Conservation (phyloP, 2,888 invertebrate genomes). For the Polydesmus complanatus region DNA sequence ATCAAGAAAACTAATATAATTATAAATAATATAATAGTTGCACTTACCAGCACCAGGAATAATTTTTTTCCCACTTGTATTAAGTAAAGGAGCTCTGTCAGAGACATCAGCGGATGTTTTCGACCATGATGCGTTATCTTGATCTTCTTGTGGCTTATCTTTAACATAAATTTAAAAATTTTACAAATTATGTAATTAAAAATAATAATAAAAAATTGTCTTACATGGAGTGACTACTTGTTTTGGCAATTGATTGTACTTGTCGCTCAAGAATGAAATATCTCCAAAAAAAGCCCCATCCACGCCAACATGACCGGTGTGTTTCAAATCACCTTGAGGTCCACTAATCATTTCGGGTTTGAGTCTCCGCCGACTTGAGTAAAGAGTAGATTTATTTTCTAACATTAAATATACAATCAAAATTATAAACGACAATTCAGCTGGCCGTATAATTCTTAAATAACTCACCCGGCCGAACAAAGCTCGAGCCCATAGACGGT, state of each 20-base stretch:
- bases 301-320: conserved; percentile 88
- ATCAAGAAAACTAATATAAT: not conserved
- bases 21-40: not conserved
- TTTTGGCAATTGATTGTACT: conserved; percentile 62
- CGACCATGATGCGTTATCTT: conserved; percentile 21
- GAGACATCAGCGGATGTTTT: conserved; percentile 28
- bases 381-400: conserved; percentile 47
- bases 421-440: too few species aligned
- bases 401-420: conserved; percentile 8
- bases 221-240: conserved; percentile 69
- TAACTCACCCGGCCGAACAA: conserved; percentile 31
- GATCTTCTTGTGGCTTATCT: conserved; percentile 68
- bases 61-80: conserved; percentile 20
- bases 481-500: conserved; percentile 42
- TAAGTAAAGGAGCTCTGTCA: conserved; percentile 33
- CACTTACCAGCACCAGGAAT: conserved; percentile 12
- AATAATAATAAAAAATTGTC: conserved; percentile 5
- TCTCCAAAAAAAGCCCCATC: conserved; percentile 97
- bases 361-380: conserved; percentile 45
- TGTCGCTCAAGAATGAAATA: conserved; percentile 55
- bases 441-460: too few species aligned
- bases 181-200: not conserved
- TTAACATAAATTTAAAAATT: not conserved
- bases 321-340: conserved; percentile 92
- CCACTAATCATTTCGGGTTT: conserved; percentile 88